Evolutionary conservation across 2,113 vertebrate species (phyloP), one percentile per base, ranked within the genome.

Genomic region (Grus americana): DNA sequence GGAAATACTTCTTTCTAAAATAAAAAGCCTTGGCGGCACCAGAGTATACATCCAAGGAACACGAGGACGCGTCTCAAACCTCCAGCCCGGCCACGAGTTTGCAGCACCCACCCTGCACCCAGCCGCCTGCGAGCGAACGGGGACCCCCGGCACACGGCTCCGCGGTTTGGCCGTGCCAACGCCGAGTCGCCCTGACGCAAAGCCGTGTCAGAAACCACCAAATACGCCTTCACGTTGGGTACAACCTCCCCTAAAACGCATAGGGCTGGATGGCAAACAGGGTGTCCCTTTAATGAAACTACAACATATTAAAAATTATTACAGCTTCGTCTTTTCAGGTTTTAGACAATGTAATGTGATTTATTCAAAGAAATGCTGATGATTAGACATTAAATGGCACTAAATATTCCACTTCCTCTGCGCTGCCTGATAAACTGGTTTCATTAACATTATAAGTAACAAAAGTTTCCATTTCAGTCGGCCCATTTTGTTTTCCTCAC

Each of bases 361-460:
- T 98, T 98, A 98, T 98, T 97, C 97, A 97, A 97, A 98, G 97
- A 98, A 98, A 98, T 97, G 97, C 96, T 97, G 97, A 98, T 98
- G 97, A 98, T 98, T 98, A 98, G 97, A 97, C 97, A 96, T 98
- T 98, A 98, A 98, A 98, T 97, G 97, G 97, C 96, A 98, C 97
- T 98, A 98, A 98, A 98, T 98, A 98, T 97, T 97, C 97, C 94
- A 97, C 97, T 98, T 98, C 97, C 97, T 98, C 97, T 97, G 94
- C 94, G 85, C 97, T 95, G 97, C 97, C 97, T 98, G 97, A 98
- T 98, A 98, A 98, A 98, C 97, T 98, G 96, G 97, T 98, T 98
- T 98, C 97, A 98, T 98, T 98, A 98, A 98, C 97, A 98, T 98
- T 98, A 98, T 98, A 98, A 98, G 96, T 98, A 98, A 98, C 97